phyloP scores from a whole-genome alignment of 2,888 invertebrate genomes.

The Chalcis sispes region DNA sequence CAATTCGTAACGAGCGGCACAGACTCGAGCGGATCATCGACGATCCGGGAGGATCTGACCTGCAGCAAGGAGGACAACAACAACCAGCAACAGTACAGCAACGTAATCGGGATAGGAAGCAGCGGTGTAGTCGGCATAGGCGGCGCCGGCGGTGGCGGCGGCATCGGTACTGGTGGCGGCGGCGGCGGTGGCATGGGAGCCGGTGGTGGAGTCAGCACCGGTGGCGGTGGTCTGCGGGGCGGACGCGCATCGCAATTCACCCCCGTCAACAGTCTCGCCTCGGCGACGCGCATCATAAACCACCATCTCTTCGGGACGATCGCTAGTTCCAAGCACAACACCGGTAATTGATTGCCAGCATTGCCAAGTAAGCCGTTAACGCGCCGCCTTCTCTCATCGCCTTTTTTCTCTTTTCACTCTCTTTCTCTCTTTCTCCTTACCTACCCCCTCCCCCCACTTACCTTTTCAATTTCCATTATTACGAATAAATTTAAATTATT shows the following conservation, averaged over 20 bases:
- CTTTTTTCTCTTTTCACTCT: too few species aligned
- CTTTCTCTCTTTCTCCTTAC: too few species aligned
- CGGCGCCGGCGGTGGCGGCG: constrained; percentile 68
- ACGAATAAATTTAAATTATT: constrained; percentile 2
- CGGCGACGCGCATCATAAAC: constrained; percentile 85
- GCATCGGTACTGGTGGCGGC: not conserved
- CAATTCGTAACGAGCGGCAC: constrained; percentile 51
- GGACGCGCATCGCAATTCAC: constrained; percentile 78
- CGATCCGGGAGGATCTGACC: constrained; percentile 49
- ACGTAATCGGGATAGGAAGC: not conserved
- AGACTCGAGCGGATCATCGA: constrained; percentile 51
- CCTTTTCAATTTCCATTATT: constrained; percentile 56
- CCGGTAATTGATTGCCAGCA: constrained; percentile 68
- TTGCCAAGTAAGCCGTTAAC: constrained; percentile 64
- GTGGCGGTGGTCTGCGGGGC: constrained; percentile 74
- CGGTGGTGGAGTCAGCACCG: constrained; percentile 63
- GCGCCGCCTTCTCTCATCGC: constrained; percentile 60
- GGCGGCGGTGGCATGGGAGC: constrained; percentile 65
- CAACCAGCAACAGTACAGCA: constrained; percentile 44
- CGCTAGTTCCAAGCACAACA: constrained; percentile 76
- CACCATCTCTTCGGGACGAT: constrained; percentile 84
- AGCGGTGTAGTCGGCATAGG: constrained; percentile 59
- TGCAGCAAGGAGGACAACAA: constrained; percentile 49
- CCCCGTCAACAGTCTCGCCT: constrained; percentile 82
- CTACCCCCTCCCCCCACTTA: too few species aligned